Evolutionary conservation across 1,140 invertebrate species (phyloP).

Genomic region (Sycobia sp.): DNA sequence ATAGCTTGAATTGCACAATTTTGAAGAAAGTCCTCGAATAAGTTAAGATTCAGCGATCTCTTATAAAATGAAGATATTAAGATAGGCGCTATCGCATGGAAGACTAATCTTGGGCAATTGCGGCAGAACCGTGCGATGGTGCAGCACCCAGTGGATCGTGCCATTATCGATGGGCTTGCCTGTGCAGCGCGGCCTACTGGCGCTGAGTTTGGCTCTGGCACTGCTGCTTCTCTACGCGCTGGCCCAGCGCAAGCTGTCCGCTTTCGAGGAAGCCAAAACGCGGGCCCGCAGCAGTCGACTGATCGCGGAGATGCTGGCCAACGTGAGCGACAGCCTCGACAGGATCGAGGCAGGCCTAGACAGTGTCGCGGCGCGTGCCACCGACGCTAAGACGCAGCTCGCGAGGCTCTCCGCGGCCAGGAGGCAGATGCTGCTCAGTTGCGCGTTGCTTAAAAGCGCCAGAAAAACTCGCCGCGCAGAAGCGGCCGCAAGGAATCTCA

Average conservation of each 20-base stretch:
- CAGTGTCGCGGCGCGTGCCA: constrained; percentile 44
- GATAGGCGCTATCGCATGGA: too few species aligned
- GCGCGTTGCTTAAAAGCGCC: not conserved
- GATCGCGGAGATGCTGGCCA: constrained; percentile 48
- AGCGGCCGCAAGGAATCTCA: not conserved
- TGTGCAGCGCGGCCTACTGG: constrained; percentile 2
- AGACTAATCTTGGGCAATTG: too few species aligned
- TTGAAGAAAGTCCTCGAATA: too few species aligned
- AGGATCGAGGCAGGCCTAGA: constrained; percentile 48
- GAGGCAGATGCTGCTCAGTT: constrained; percentile 1
- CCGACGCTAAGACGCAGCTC: constrained; percentile 42
- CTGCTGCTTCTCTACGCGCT: not conserved
- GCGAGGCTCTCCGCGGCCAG: constrained; percentile 23
- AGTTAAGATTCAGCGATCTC: too few species aligned
- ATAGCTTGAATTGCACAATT: too few species aligned
- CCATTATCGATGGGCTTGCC: not conserved
- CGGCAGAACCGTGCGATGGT: too few species aligned
- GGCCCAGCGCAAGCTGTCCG: constrained; percentile 5
- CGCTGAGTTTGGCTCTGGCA: not conserved
- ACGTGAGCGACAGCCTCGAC: constrained; percentile 51
- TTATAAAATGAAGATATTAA: too few species aligned
- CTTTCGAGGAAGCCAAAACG: too few species aligned
- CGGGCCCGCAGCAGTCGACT: constrained; percentile 14
- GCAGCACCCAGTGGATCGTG: too few species aligned
- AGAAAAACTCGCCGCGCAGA: not conserved